Evolutionary conservation across 1,140 invertebrate species (phyloP).

Genomic region (Steinernema khuongi): DNA sequence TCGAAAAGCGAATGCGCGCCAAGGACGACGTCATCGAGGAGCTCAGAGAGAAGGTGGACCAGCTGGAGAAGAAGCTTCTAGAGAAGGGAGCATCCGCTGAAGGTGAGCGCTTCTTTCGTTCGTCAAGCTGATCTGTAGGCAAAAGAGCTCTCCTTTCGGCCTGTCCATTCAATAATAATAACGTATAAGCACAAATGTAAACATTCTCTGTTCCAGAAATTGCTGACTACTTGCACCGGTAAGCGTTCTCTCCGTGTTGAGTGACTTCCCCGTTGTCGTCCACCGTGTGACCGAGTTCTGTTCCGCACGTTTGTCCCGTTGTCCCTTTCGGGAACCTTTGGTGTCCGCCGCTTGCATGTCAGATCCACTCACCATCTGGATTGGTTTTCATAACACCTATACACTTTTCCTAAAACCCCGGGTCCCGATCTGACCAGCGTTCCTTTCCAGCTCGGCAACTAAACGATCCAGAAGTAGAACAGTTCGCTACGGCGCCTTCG

Average conservation of each 20-base stretch:
- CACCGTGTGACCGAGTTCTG: neutral
- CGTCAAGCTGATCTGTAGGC: neutral
- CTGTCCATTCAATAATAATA: neutral
- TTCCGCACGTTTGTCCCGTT: neutral
- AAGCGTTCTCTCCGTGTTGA: neutral
- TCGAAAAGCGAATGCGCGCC: slow-evolving; percentile 36
- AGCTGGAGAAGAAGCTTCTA: slow-evolving; percentile 29
- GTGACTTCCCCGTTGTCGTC: neutral
- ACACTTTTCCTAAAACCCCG: slow-evolving; percentile 12
- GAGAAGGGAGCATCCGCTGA: slow-evolving; percentile 14
- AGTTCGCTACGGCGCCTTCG: neutral
- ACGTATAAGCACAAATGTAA: neutral
- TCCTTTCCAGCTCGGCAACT: neutral
- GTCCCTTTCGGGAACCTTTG: neutral
- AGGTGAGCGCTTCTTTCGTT: slow-evolving; percentile 23
- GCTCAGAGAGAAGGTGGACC: slow-evolving; percentile 25
- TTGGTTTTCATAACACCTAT: neutral
- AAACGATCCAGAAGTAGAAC: slow-evolving; percentile 1
- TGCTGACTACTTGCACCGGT: neutral
- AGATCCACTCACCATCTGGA: neutral
- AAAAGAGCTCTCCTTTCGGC: slow-evolving; percentile 6
- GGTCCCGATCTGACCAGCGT: no score
- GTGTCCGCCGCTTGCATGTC: neutral
- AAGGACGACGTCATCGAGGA: slow-evolving; percentile 43
- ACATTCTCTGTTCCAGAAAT: slow-evolving; percentile 15